These are phyloP conservation scores for Chelon auratus DNA, from an alignment of 2,797 vertebrate species.

Conservation along the genomic window DNA sequence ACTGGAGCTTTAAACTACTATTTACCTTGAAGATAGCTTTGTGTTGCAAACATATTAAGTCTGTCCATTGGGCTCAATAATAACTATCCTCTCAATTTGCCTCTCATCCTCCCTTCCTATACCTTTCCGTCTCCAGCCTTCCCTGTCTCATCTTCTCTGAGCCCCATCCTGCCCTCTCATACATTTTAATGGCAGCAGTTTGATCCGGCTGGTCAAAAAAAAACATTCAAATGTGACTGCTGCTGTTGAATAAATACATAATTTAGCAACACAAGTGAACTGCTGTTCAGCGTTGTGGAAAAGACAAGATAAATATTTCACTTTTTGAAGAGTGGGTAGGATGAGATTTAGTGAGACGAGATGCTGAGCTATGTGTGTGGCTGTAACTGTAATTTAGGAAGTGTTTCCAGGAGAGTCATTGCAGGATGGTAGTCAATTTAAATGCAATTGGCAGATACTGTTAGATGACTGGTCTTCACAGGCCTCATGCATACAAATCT, in stretches of 20 bases:
- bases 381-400: slow-evolving; percentile 22
- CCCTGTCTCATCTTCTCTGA: slow-evolving; percentile 44
- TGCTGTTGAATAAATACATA: slow-evolving; percentile 76
- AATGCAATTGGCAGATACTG: slow-evolving; percentile 21
- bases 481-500: slow-evolving; percentile 33
- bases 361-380: slow-evolving; percentile 28
- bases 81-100: slow-evolving; percentile 6
- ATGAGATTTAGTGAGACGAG: slow-evolving; percentile 50
- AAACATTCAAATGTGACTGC: slow-evolving; percentile 59
- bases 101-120: slow-evolving; percentile 11
- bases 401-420: slow-evolving; percentile 15
- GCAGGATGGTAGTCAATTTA: slow-evolving; percentile 11
- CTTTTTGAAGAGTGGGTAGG: slow-evolving; percentile 45
- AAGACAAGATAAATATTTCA: slow-evolving; percentile 76
- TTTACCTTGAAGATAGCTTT: slow-evolving; percentile 35
- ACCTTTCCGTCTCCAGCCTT: slow-evolving; percentile 28
- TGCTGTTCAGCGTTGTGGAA: slow-evolving; percentile 67
- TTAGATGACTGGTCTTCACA: slow-evolving; percentile 25
- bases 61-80: slow-evolving; percentile 30
- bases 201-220: slow-evolving; percentile 61
- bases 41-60: slow-evolving; percentile 33
- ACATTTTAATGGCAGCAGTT: slow-evolving; percentile 77
- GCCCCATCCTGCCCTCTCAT: slow-evolving; percentile 65
- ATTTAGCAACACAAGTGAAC: slow-evolving; percentile 72
- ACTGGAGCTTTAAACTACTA: slow-evolving; percentile 12